Evolutionary conservation across 2,888 invertebrate genomes (phyloP), one percentile per base, ranked within the genome.

Genomic region (Melanostoma scalare): DNA sequence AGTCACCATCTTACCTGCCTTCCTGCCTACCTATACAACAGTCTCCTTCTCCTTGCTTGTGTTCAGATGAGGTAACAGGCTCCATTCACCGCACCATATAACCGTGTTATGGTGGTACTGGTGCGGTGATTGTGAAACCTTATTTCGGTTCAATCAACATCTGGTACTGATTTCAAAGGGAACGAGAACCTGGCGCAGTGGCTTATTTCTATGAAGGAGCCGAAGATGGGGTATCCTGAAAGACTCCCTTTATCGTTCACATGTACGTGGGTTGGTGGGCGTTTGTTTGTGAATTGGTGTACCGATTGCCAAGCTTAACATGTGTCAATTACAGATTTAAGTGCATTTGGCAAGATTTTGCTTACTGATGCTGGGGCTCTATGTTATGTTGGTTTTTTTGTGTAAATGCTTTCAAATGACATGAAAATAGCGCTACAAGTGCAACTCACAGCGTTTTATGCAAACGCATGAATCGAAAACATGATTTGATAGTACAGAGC

Each of bases 161-260:
- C 89, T 89, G 89, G 89, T 90, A 86, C 86, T 89, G 89, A 89
- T 89, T 89, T 90, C 90, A 89, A 89, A 90, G 90, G 87, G 90
- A 78, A 68, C 53, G 35, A 68, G 50, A 65, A 79, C 61, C 60
- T 74, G 68, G 61, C 72, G 60, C 72, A 20, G 50, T 80, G 63
- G 56, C 40, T 46, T 56, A 42, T 52, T 63, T 50, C 63, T 63
- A 35, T 38, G 35, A 20, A 58, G 60, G 53, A 48, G 40, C 44
- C 31, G 38, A 10, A 30, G 10, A 38, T 69, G 58, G 55, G 56
- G 38, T 20, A 20, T 20, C 20, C 20, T 20, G 20, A 20, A 20
- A 20, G 38, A 56, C 9, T 46, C 20, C 2, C 10, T 10, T 46
- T 40, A 38, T 31, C n/a, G 40, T 40, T 58, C 20, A 9, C 9